Percentiles rank a stretch among this genome's conserved stretches.
Conservation (phyloP, 1,140 invertebrate genomes). For the Dufourea novaeangliae region DNA sequence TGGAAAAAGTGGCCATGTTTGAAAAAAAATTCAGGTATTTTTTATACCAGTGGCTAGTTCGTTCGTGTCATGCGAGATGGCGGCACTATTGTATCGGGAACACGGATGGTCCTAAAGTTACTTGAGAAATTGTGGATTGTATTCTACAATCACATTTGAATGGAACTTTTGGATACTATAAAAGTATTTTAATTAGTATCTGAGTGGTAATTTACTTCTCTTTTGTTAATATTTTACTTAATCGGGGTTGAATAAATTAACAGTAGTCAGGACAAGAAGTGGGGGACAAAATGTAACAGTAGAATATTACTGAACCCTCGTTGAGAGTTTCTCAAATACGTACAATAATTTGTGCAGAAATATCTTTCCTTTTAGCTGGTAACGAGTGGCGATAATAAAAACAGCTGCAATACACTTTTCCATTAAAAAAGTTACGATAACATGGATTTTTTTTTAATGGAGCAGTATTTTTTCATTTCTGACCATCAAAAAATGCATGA, state of each 20-base stretch:
- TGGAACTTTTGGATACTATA: too few species aligned
- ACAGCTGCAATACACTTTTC: background rate
- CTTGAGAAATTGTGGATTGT: too few species aligned
- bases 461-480: background rate
- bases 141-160: too few species aligned
- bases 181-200: too few species aligned
- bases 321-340: background rate
- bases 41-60: slow-evolving; percentile 9
- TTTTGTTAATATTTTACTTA: background rate
- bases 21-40: slow-evolving; percentile 11
- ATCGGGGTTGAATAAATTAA: too few species aligned
- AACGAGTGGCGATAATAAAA: slow-evolving; percentile 2
- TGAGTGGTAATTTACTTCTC: too few species aligned
- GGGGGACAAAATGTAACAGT: background rate
- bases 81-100: slow-evolving; percentile 15
- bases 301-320: background rate
- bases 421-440: slow-evolving; percentile 7
- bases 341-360: background rate
- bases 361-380: background rate
- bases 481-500: background rate
- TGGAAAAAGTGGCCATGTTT: background rate
- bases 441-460: slow-evolving; percentile 4
- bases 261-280: too few species aligned
- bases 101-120: background rate
- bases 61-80: slow-evolving; percentile 8